A percentile compares a stretch with the other conserved stretches of the same genome.
Evolutionary conservation across 2,888 invertebrate species (phyloP).

Genomic region (Beris morrisii): DNA sequence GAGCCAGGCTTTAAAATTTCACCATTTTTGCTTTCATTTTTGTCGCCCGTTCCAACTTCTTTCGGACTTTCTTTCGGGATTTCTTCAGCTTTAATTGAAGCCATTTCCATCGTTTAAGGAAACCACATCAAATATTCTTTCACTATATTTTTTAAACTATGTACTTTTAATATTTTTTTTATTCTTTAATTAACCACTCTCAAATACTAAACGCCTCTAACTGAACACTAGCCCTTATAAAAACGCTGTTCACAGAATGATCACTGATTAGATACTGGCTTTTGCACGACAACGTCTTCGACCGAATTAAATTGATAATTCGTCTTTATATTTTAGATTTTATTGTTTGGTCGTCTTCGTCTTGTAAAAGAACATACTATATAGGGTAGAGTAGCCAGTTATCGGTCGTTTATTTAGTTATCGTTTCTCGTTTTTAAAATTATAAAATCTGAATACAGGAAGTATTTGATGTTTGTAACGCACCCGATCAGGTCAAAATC

Average conservation of each 20-base stretch:
- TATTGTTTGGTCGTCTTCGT: constrained; percentile 1
- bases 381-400: too few relatives aligned
- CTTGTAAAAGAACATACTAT: too few relatives aligned
- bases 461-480: too few relatives aligned
- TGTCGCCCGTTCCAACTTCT: not conserved
- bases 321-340: constrained; percentile 16
- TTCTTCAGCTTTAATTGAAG: constrained; percentile 10
- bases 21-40: not conserved
- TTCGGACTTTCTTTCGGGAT: constrained; percentile 5
- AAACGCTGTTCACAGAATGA: constrained; percentile 18
- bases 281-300: constrained; percentile 3
- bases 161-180: too few relatives aligned
- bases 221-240: constrained; percentile 6
- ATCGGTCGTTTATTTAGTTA: too few relatives aligned
- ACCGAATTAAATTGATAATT: constrained; percentile 26
- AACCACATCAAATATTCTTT: not conserved
- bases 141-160: too few relatives aligned
- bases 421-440: too few relatives aligned
- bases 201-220: constrained; percentile 8
- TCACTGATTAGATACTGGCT: constrained; percentile 36
- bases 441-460: too few relatives aligned
- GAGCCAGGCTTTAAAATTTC: constrained; percentile 50
- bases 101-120: constrained; percentile 30
- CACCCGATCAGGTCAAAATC: too few relatives aligned
- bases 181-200: too few relatives aligned